Percentiles rank a stretch among this genome's conserved stretches.
Conservation (phyloP, 2,113 vertebrate species). For the Poeciliopsis occidentalis region DNA sequence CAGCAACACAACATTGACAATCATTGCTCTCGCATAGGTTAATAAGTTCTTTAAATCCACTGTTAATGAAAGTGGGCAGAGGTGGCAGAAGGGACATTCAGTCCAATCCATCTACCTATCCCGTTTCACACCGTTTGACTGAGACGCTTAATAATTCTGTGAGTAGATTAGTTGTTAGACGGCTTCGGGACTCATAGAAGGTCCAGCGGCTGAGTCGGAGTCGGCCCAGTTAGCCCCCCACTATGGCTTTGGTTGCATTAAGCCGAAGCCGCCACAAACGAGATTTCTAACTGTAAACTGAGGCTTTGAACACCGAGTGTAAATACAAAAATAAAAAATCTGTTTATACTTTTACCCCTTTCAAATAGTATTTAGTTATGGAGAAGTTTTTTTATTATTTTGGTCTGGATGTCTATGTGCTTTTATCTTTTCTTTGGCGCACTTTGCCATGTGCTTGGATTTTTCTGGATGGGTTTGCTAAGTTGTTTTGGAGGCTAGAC, state of each 20-base stretch:
- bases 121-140: slow-evolving; percentile 1
- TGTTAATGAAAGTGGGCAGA: slow-evolving; percentile 7
- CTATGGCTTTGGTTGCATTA: slow-evolving; percentile 20
- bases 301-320: neutral
- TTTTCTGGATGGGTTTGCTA: neutral
- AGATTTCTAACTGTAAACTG: slow-evolving; percentile 38
- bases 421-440: neutral
- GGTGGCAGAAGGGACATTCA: slow-evolving; percentile 10
- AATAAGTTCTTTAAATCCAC: slow-evolving; percentile 43
- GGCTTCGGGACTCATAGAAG: slow-evolving; percentile 21
- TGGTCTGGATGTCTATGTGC: neutral
- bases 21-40: slow-evolving; percentile 59
- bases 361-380: neutral
- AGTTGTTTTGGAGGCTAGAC: neutral
- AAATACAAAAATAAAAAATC: neutral
- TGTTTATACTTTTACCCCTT: neutral
- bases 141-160: slow-evolving; percentile 12
- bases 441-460: neutral
- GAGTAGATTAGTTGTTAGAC: slow-evolving; percentile 10
- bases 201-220: slow-evolving; percentile 34
- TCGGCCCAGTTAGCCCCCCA: slow-evolving; percentile 29
- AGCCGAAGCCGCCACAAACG: slow-evolving; percentile 34
- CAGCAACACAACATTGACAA: slow-evolving; percentile 47
- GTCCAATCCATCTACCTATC: slow-evolving; percentile 19
- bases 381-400: neutral